A percentile compares a stretch with the other conserved stretches of the same genome.
Conservation (phyloP, 2,797 vertebrate species). For the Caiman crocodilus region DNA sequence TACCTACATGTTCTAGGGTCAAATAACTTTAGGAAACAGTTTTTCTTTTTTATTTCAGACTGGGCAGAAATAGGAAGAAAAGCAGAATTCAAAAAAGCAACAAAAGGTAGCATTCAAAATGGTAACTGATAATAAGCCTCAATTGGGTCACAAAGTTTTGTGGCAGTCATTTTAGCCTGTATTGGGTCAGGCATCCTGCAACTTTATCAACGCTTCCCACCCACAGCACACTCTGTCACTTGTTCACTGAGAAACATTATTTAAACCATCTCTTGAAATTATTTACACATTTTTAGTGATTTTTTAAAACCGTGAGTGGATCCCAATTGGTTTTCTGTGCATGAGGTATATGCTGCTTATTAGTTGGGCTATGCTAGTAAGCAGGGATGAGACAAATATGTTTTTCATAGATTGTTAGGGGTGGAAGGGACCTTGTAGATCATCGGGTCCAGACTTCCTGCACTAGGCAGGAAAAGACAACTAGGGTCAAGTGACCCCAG, state of each 20-base stretch:
- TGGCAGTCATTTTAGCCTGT: not conserved
- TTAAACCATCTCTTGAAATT: fast-evolving
- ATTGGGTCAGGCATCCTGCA: not conserved
- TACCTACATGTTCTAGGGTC: not conserved
- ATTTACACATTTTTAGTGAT: not conserved
- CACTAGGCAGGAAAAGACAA: too few relatives aligned
- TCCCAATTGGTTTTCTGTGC: not conserved
- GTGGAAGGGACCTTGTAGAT: too few relatives aligned
- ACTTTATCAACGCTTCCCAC: not conserved
- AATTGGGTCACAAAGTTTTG: not conserved
- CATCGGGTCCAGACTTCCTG: too few relatives aligned
- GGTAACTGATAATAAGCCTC: not conserved
- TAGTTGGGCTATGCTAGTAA: not conserved
- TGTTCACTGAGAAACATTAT: not conserved
- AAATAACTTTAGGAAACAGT: not conserved
- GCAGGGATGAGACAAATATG: not conserved
- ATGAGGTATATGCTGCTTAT: fast-evolving
- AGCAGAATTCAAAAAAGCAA: not conserved
- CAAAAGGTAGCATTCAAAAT: not conserved
- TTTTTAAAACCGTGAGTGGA: not conserved
- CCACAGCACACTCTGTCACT: not conserved
- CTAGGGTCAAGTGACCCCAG: too few relatives aligned
- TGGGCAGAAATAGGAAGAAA: constrained; percentile 54
- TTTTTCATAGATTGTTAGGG: not conserved
- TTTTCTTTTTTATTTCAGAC: constrained; percentile 15